Conservation (phyloP, 2,797 vertebrate species). For the Gadopsis marmoratus region DNA sequence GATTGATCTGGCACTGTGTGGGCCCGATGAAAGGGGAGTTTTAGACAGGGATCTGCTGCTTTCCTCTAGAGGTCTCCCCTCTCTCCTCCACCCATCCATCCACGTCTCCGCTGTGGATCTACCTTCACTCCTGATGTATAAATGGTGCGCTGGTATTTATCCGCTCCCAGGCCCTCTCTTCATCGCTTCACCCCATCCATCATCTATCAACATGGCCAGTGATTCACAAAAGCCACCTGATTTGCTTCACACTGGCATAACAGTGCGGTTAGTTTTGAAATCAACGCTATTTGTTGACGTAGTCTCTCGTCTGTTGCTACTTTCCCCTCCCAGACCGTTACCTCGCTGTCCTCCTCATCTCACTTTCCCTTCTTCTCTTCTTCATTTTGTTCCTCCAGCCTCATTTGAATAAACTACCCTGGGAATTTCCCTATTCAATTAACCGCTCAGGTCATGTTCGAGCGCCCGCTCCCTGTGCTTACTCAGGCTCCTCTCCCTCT, state of each 20-base stretch:
- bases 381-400: conserved; percentile 52
- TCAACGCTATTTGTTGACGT: conserved; percentile 10
- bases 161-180: conserved; percentile 37
- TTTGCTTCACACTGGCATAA: conserved; percentile 39
- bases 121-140: conserved; percentile 64
- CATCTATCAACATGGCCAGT: conserved; percentile 5
- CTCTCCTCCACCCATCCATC: conserved; percentile 71
- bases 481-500: conserved; percentile 51
- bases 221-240: conserved; percentile 14
- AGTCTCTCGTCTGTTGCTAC: conserved; percentile 28
- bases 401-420: conserved; percentile 75
- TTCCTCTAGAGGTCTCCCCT: conserved; percentile 69
- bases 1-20: conserved; percentile 81
- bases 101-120: conserved; percentile 54
- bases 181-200: conserved; percentile 14
- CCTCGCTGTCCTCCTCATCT: conserved; percentile 20
- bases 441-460: conserved; percentile 74
- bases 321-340: conserved; percentile 24
- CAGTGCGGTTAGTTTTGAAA: conserved; percentile 24
- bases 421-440: conserved; percentile 76
- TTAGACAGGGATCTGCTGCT: conserved; percentile 70
- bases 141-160: conserved; percentile 41
- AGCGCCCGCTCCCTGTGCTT: conserved; percentile 60
- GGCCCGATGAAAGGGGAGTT: conserved; percentile 79
- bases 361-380: conserved; percentile 13